Conservation (phyloP, 1,140 invertebrate species). For the Diprion similis region DNA sequence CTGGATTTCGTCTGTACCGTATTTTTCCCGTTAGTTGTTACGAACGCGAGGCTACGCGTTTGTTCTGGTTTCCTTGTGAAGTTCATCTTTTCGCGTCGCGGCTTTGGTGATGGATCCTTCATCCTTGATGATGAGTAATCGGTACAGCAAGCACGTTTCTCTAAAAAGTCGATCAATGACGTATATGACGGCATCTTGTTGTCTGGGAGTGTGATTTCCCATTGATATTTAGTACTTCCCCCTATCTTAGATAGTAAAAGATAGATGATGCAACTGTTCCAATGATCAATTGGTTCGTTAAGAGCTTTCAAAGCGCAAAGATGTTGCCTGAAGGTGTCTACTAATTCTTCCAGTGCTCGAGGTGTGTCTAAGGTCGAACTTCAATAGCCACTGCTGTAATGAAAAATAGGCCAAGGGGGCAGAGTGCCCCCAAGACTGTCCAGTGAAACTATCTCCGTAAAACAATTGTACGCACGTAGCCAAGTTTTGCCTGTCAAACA, state of each 20-base stretch:
- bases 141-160: slow-evolving; percentile 15
- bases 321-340: background rate
- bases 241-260: background rate
- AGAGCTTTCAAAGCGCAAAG: background rate
- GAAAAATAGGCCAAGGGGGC: slow-evolving; percentile 39
- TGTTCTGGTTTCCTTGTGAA: background rate
- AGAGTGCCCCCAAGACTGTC: no score
- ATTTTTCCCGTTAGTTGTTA: background rate
- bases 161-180: slow-evolving; percentile 13
- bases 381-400: no score
- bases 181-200: slow-evolving; percentile 15
- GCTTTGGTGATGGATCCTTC: background rate
- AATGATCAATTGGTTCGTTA: background rate
- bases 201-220: slow-evolving; percentile 20
- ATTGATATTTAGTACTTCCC: background rate
- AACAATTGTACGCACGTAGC: no score
- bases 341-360: slow-evolving; percentile 16
- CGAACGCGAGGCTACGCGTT: background rate
- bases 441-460: slow-evolving; percentile 41
- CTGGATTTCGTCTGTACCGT: background rate
- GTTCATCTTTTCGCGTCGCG: no score
- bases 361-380: slow-evolving; percentile 31
- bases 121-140: background rate
- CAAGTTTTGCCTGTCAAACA: no score
- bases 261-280: background rate